Evolutionary conservation across 2,888 invertebrate genomes (phyloP).

Genomic region (Scaptomyza polygonia): DNA sequence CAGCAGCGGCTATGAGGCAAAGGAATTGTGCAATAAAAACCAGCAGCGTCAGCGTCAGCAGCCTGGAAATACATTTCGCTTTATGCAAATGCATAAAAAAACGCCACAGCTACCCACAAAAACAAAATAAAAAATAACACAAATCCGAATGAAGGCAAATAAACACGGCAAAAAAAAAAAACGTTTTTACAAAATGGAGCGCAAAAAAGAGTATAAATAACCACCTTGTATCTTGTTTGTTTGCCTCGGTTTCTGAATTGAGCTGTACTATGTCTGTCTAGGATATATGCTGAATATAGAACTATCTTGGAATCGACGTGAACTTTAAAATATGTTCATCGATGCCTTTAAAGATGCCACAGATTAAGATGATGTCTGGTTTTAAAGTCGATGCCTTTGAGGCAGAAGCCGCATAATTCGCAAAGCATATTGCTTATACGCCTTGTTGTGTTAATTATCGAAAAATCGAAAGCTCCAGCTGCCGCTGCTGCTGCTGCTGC

Average conservation of each 20-base stretch:
- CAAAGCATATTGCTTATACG: slow-evolving; percentile 38
- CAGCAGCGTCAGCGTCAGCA: slow-evolving; percentile 48
- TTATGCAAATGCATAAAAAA: slow-evolving; percentile 73
- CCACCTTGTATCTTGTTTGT: slow-evolving; percentile 1
- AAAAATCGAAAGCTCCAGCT: slow-evolving; percentile 19
- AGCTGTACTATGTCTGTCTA: slow-evolving; percentile 28
- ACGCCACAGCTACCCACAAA: slow-evolving; percentile 15
- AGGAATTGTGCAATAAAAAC: slow-evolving; percentile 75
- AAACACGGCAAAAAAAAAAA: slow-evolving; percentile 28
- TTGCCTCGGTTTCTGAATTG: slow-evolving; percentile 35
- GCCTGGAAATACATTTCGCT: slow-evolving; percentile 67
- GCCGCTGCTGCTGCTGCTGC: slow-evolving; percentile 25
- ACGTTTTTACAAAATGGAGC: slow-evolving; percentile 36
- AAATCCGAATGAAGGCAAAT: slow-evolving; percentile 23
- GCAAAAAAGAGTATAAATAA: slow-evolving; percentile 8
- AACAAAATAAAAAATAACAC: slow-evolving; percentile 13
- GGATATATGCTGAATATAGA: background rate
- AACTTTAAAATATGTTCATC: slow-evolving; percentile 17
- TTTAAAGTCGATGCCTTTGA: slow-evolving; percentile 18
- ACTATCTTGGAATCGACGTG: background rate
- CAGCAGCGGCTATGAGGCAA: slow-evolving; percentile 59
- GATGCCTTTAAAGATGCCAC: background rate
- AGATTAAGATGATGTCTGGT: background rate
- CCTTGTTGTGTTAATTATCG: slow-evolving; percentile 55
- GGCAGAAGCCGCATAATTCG: slow-evolving; percentile 13